phyloP scores from a whole-genome alignment of 2,888 invertebrate genomes.

The Vannuccia rotundouncinata region DNA sequence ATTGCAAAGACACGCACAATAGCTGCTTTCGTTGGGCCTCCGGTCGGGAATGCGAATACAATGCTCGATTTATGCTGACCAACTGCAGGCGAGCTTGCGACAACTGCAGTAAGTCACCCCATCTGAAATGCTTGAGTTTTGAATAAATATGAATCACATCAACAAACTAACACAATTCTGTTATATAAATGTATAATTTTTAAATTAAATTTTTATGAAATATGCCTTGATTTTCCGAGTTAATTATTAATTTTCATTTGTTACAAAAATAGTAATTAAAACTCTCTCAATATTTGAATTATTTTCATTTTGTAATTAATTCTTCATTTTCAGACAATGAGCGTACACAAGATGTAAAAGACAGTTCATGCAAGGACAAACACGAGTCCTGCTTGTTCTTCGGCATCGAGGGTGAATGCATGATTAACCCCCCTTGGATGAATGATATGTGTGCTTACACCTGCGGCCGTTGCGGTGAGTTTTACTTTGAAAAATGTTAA shows the following conservation, averaged over 20 bases:
- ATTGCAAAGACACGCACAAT: not conserved
- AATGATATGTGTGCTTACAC: not conserved
- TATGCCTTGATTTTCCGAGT: too few species aligned
- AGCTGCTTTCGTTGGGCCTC: not conserved
- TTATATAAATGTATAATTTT: too few species aligned
- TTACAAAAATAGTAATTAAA: too few species aligned
- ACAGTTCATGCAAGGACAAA: conserved; percentile 11
- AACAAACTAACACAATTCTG: too few species aligned
- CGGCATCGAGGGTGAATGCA: conserved; percentile 14
- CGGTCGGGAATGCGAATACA: not conserved
- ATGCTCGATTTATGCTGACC: conserved; percentile 5
- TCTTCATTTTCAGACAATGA: not conserved
- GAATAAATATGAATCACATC: too few species aligned
- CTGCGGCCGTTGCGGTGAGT: conserved; percentile 8
- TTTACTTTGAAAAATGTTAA: not conserved
- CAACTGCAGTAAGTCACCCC: conserved; percentile 18
- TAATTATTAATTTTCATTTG: too few species aligned
- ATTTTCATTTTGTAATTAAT: too few species aligned
- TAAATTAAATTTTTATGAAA: too few species aligned
- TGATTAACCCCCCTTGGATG: not conserved
- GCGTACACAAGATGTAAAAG: not conserved
- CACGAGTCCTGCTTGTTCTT: not conserved
- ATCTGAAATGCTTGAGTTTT: too few species aligned
- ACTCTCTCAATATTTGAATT: too few species aligned
- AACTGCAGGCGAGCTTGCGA: conserved; percentile 6